Conservation (phyloP, 2,113 vertebrate species). For the Cricetomys ansorgei region DNA sequence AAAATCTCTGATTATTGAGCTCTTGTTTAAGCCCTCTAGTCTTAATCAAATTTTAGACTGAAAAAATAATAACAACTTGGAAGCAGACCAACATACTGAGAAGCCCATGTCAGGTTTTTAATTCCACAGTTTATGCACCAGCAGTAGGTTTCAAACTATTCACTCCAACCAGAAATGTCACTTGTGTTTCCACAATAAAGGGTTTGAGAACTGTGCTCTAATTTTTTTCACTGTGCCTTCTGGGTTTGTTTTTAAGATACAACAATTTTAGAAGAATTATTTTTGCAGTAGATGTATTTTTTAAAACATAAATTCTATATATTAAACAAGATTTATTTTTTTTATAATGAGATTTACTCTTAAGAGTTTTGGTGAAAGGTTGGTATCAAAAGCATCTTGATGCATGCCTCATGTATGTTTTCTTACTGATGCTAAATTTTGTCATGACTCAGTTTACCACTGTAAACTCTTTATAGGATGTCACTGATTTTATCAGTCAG, state of each 20-base stretch:
- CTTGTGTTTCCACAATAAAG: background rate
- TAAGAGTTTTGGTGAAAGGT: background rate
- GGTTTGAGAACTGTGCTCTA: background rate
- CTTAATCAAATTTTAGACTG: background rate
- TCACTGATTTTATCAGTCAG: constrained; percentile 73
- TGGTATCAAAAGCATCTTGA: background rate
- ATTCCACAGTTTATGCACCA: background rate
- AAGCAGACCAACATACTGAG: background rate
- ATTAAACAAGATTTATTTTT: background rate
- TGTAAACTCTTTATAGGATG: constrained; percentile 71
- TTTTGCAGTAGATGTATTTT: constrained; percentile 5
- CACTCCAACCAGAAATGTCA: background rate
- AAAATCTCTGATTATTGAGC: background rate
- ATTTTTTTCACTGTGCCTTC: background rate
- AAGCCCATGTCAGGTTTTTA: background rate
- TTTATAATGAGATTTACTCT: background rate
- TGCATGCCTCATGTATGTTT: background rate
- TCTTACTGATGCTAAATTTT: constrained; percentile 53
- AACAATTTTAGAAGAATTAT: background rate
- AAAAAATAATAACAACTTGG: background rate
- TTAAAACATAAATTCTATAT: background rate
- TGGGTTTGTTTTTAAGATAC: constrained; percentile 31
- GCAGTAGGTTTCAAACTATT: background rate
- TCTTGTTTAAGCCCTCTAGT: background rate
- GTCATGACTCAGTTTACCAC: constrained; percentile 54